Evolutionary conservation across 2,113 vertebrate species (phyloP), one percentile per base, ranked within the genome.

Genomic region (Leptocoma aspasia): DNA sequence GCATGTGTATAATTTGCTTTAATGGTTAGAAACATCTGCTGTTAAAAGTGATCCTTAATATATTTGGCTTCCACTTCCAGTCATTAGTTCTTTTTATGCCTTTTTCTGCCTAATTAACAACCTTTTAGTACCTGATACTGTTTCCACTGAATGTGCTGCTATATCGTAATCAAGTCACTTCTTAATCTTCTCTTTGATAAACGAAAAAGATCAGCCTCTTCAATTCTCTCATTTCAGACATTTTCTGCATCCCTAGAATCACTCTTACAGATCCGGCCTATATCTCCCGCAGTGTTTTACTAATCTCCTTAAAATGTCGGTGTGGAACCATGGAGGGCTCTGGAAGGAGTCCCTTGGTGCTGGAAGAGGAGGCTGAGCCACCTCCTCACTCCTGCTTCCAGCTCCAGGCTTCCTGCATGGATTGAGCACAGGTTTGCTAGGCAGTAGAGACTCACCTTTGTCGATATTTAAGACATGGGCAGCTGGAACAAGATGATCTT

Each of bases 1-100:
- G 86, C 83, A 84, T 91, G 80, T 41, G 64, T 90, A 75, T 86
- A 94, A 95, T 96, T 95, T 89, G 75, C 80, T 95, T 81, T 93
- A 95, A 89, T 95, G 91, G 89, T 37, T 94, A 78, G 95, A 96
- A 97, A 96, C 96, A 97, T 93, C 96, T 97, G 96, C 96, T 97
- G 94, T 95, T 96, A 95, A 94, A 96, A 97, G 92, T 92, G 94
- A 91, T 92, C 92, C 95, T 94, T 95, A 96, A 90, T 95, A 92
- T 94, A 94, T 96, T 94, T 97, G 95, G 86, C 96, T 97, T 90
- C 86, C 69, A 86, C 87, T 95, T 95, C 92, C 83, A 97, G 91
- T 91, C 91, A 92, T 96, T 97, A 92, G 91, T 94, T 95, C 92
- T 95, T 97, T 90, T 96, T 94, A 92, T 94, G 94, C 91, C 65